phyloP scores from a whole-genome alignment of 2,113 vertebrate species.

The Pygoscelis antarcticus region DNA sequence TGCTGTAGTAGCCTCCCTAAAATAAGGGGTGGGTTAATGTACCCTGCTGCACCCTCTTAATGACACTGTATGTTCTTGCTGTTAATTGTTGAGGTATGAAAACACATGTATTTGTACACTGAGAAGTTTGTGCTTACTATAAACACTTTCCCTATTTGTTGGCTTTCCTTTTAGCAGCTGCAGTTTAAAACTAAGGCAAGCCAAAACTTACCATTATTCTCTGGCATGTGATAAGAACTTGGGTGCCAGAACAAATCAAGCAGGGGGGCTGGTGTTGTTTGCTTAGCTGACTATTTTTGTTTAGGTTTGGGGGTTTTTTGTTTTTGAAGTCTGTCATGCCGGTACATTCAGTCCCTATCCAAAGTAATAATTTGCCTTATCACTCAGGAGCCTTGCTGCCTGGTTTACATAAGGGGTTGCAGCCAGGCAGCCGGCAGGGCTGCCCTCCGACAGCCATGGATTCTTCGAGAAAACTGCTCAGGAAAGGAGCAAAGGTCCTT shows the following conservation, averaged over 20 bases:
- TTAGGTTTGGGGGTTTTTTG: constrained; percentile 39
- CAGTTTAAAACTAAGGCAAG: not conserved
- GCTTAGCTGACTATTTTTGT: constrained; percentile 55
- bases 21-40: not conserved
- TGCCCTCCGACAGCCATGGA: not conserved
- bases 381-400: constrained; percentile 24
- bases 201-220: constrained; percentile 42
- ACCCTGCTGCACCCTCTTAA: not conserved
- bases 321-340: constrained; percentile 44
- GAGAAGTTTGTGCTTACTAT: constrained; percentile 38
- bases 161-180: constrained; percentile 36
- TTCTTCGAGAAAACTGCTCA: constrained; percentile 19
- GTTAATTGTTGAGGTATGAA: not conserved
- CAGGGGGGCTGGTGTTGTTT: constrained; percentile 11
- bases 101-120: constrained; percentile 11
- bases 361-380: constrained; percentile 56
- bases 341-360: constrained; percentile 60
- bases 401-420: constrained; percentile 41
- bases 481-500: not conserved
- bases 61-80: not conserved
- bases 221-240: constrained; percentile 38
- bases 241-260: constrained; percentile 45
- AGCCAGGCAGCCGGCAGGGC: not conserved
- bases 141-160: constrained; percentile 40
- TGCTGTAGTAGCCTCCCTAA: not conserved